A percentile compares a stretch with the other conserved stretches of the same genome.
phyloP scores from a whole-genome alignment of 2,888 invertebrate species.

The Conops quadrifasciatus region DNA sequence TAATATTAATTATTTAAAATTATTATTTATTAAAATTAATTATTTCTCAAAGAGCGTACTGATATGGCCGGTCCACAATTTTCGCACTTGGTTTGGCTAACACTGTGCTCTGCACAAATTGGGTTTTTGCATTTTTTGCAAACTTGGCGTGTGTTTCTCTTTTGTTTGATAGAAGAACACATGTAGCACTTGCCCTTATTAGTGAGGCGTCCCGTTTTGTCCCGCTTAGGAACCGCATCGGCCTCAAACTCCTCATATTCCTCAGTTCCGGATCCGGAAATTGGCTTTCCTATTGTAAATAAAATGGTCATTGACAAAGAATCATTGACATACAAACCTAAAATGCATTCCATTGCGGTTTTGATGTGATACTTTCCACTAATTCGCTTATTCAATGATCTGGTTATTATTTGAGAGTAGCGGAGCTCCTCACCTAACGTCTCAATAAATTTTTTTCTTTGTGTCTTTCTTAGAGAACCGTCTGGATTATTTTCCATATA shows the following conservation, averaged over 20 bases:
- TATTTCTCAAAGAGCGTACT: not conserved
- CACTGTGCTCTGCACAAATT: not conserved
- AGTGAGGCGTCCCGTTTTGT: not conserved
- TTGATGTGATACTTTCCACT: not conserved
- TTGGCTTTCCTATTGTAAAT: constrained; percentile 12
- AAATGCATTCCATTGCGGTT: constrained; percentile 1
- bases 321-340: not conserved
- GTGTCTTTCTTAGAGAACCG: not conserved
- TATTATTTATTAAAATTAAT: no score
- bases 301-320: not conserved
- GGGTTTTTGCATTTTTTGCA: not conserved
- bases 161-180: not conserved
- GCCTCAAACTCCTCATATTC: constrained; percentile 2
- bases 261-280: constrained; percentile 6
- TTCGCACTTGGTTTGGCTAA: not conserved
- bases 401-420: not conserved
- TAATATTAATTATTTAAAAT: no score
- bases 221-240: constrained; percentile 8
- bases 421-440: constrained; percentile 6
- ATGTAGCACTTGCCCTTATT: constrained; percentile 1
- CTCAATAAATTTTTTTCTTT: constrained; percentile 1
- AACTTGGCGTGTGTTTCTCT: constrained; percentile 1
- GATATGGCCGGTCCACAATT: not conserved
- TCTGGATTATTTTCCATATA: constrained; percentile 1
- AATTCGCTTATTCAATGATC: not conserved